phyloP scores from a whole-genome alignment of 2,797 vertebrate genomes.

The Syncerus caffer region DNA sequence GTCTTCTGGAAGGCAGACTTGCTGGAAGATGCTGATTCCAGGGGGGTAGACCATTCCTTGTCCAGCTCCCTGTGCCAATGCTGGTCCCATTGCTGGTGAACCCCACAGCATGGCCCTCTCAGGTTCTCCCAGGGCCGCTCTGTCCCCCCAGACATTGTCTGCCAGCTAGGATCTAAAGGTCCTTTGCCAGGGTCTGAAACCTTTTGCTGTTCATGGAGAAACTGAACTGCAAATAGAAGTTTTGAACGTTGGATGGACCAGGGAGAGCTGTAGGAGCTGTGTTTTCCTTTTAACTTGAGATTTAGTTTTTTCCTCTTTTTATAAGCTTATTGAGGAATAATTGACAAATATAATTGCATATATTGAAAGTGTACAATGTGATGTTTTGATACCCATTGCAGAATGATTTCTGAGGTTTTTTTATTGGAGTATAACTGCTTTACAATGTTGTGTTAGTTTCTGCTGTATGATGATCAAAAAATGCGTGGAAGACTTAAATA shows the following conservation, averaged over 20 bases:
- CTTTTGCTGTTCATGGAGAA: neutral
- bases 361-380: neutral
- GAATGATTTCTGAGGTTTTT: neutral
- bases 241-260: neutral
- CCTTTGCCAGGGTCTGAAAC: neutral
- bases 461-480: neutral
- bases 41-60: neutral
- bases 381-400: neutral
- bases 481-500: neutral
- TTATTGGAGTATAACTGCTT: neutral
- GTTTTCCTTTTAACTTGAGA: neutral
- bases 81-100: neutral
- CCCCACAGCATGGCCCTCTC: neutral
- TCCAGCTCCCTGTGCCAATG: rapidly evolving
- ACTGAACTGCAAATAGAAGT: neutral
- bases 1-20: neutral
- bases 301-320: neutral
- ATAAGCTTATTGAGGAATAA: neutral
- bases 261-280: neutral
- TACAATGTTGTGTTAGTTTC: neutral
- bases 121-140: neutral
- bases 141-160: neutral
- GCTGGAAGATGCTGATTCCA: neutral
- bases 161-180: neutral
- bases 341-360: neutral